Evolutionary conservation across 2,888 invertebrate species (phyloP).

Genomic region (Siphonodentalium dalli): DNA sequence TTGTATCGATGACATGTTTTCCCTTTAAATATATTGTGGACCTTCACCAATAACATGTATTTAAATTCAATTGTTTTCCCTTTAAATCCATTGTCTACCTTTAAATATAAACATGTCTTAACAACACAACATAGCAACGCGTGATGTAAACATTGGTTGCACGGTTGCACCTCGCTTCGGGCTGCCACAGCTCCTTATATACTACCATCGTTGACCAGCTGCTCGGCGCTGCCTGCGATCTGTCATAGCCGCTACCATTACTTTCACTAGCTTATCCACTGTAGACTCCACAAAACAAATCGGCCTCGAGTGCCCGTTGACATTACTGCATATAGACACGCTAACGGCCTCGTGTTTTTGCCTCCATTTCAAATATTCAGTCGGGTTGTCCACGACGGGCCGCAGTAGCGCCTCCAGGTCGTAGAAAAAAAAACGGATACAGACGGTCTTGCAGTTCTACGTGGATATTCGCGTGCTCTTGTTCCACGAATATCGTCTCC

Average conservation of each 20-base stretch:
- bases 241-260: constrained; percentile 13
- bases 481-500: constrained; percentile 9
- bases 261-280: constrained; percentile 3
- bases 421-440: constrained; percentile 19
- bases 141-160: too few relatives aligned
- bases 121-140: too few relatives aligned
- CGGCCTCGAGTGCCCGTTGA: constrained; percentile 13
- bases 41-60: too few relatives aligned
- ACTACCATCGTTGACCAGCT: too few relatives aligned
- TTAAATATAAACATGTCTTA: too few relatives aligned
- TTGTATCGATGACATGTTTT: too few relatives aligned
- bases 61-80: too few relatives aligned
- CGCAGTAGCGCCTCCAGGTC: constrained; percentile 24
- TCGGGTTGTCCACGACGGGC: neutral
- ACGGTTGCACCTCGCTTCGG: too few relatives aligned
- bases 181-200: too few relatives aligned
- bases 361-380: constrained; percentile 19
- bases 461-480: constrained; percentile 16
- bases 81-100: too few relatives aligned
- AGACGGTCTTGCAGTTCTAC: constrained; percentile 14
- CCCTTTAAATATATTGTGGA: too few relatives aligned
- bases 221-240: too few relatives aligned
- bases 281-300: constrained; percentile 17
- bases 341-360: constrained; percentile 21
- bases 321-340: constrained; percentile 19